Percentiles rank a stretch among this genome's conserved stretches.
Evolutionary conservation across 2,797 vertebrate species (phyloP).

Genomic region (Eupleurogrammus muticus): DNA sequence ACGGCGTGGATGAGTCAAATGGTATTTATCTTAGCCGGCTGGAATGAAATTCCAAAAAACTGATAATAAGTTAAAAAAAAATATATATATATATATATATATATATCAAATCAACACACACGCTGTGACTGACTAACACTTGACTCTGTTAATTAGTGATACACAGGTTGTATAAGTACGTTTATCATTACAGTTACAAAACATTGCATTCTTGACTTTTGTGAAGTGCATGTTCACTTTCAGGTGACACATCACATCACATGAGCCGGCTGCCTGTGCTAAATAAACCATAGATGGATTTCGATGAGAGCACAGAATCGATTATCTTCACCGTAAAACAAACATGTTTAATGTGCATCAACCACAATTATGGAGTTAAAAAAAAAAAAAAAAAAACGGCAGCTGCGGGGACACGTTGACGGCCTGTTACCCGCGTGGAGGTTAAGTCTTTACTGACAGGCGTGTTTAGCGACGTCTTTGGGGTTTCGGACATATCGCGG

Average conservation of each 20-base stretch:
- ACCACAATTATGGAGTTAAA: not conserved
- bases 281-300: not conserved
- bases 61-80: too few species aligned
- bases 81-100: too few species aligned
- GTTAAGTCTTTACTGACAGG: constrained; percentile 14
- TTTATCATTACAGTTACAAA: not conserved
- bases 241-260: not conserved
- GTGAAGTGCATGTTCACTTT: not conserved
- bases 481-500: constrained; percentile 32
- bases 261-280: not conserved
- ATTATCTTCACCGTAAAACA: not conserved
- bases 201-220: not conserved
- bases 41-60: too few species aligned
- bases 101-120: too few species aligned
- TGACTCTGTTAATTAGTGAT: too few species aligned
- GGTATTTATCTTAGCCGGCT: too few species aligned
- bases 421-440: not conserved
- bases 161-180: not conserved
- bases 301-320: constrained; percentile 4
- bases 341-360: not conserved
- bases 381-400: too few species aligned
- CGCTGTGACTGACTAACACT: too few species aligned
- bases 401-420: constrained; percentile 3
- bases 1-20: too few species aligned
- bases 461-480: constrained; percentile 30